Evolutionary conservation across 1,140 invertebrate genomes (phyloP), one percentile per base, ranked within the genome.

Genomic region (Drosophila setifemur): DNA sequence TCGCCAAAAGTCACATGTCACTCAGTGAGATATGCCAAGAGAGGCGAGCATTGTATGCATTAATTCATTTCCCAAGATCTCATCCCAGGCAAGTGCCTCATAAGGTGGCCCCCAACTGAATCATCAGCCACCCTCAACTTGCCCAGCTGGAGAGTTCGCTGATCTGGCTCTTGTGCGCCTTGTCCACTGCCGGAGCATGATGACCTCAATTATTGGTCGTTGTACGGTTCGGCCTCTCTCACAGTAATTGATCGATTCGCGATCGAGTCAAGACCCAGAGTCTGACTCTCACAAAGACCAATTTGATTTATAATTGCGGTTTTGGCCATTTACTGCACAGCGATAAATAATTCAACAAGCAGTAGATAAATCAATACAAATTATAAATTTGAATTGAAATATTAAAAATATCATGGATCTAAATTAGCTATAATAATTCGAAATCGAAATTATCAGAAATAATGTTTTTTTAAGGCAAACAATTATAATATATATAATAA

Each of bases 1-100:
- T 64, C 60, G 44, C 57, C 60, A 64, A 66, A 66, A 64, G 61
- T 66, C 61, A 66, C 61, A 66, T 66, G 61, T 66, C 60, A 64
- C 33, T 31, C 31, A 23, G 37, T 26, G 28, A 57, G 55, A 57
- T 39, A 26, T 57, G 35, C 26, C 37, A 23, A 44, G 37, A 44
- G 54, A 35, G 53, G 31, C 50, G 55, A 16, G 19, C 28, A n/a
- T 14, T 25, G 11, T 53, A 52, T 57, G 52, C 21, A 33, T 61
- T 33, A 33, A 61, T 43, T 58, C 29, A 49, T 64, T 64, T 42
- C 61, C 44, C 61, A 64, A 66, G 31, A 66, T 64, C 33, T 19
- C 31, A 44, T 35, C 37, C 12, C 25, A 29, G 9, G 23, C 45
- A 14, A 39, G 16, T 45, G 26, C 23, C 53, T 26, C 58, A 28